Base-by-base conservation (phyloP, 2,797 vertebrate genomes). In the Propithecus deckenii region DNA sequence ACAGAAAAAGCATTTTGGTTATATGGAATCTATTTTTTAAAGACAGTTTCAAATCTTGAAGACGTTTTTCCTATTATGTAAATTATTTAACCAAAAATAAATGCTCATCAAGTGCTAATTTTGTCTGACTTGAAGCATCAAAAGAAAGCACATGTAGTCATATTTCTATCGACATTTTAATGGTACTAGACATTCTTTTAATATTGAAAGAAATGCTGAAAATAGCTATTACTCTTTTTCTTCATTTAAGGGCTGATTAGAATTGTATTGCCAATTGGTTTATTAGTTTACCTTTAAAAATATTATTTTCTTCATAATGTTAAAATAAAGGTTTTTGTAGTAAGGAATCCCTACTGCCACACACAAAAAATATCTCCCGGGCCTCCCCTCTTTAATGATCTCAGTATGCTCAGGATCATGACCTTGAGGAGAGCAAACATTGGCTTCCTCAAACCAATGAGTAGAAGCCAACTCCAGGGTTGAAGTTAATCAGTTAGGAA, bases 401-500 rank as follows among this genome's bases (percentile, higher is more conserved):
- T 97, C 88, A 96, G 61, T 52, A 52, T 92, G 69, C 32, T 96
- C 69, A 75, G 61, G n/a, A 91, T 79, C 22, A 17, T 57, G 78
- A 94, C 94, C 91, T 96, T 89, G 90, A 92, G 28, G 85, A 92
- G 67, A 92, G 38, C 74, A 93, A 94, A 97, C 86, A 52, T 7
- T 85, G 87, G 83, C 74, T 97, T 96, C 94, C 79, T 95, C 86
- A 72, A 28, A 52, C 78, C 95, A 89, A 57, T 81, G 74, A 48
- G 78, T 43, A 69, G 78, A 91, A 91, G 92, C 95, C 97, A 97
- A 46, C 85, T 97, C 41, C 86, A 61, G 69, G 94, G 57, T 65
- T 96, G 92, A 97, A 86, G 57, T 28, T 95, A 95, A 97, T 94
- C 86, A 88, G 74, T 92, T 95, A 96, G 80, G 96, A 97, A 96